Percentiles rank a stretch among this genome's conserved stretches.
Evolutionary conservation across 2,888 invertebrate species (phyloP).

Genomic region (Idaea dimidiata): DNA sequence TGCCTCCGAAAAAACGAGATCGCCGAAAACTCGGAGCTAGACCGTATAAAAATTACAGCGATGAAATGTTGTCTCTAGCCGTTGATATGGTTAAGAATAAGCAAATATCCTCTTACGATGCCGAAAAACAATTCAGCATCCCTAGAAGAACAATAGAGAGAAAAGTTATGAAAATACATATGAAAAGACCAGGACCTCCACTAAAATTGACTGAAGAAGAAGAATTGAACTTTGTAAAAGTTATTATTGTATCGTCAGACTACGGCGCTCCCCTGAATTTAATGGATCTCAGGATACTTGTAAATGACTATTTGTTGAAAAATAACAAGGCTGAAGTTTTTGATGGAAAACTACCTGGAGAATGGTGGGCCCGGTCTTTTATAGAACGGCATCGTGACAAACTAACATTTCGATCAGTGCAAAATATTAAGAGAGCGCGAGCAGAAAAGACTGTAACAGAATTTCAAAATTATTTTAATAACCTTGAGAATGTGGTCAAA

Average conservation of each 20-base stretch:
- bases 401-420: neutral
- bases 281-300: constrained; percentile 20
- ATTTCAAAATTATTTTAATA: constrained; percentile 16
- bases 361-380: constrained; percentile 7
- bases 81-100: too few species aligned
- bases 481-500: constrained; percentile 12
- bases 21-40: too few species aligned
- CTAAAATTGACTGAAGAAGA: constrained; percentile 16
- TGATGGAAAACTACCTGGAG: constrained; percentile 18
- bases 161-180: constrained; percentile 18
- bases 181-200: constrained; percentile 18
- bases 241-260: constrained; percentile 24
- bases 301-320: constrained; percentile 18
- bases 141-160: constrained; percentile 22
- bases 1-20: too few species aligned
- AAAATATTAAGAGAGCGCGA: constrained; percentile 15
- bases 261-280: constrained; percentile 20
- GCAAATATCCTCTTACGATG: too few species aligned
- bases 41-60: too few species aligned
- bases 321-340: constrained; percentile 22
- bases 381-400: neutral
- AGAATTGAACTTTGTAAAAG: constrained; percentile 20
- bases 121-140: constrained; percentile 7
- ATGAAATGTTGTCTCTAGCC: too few species aligned
- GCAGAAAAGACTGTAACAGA: constrained; percentile 17